Percentiles rank a stretch among this genome's conserved stretches.
These are phyloP conservation scores for Enteromius unitaeniatus DNA, from an alignment of 2,797 vertebrate species.

Conservation along the genomic window DNA sequence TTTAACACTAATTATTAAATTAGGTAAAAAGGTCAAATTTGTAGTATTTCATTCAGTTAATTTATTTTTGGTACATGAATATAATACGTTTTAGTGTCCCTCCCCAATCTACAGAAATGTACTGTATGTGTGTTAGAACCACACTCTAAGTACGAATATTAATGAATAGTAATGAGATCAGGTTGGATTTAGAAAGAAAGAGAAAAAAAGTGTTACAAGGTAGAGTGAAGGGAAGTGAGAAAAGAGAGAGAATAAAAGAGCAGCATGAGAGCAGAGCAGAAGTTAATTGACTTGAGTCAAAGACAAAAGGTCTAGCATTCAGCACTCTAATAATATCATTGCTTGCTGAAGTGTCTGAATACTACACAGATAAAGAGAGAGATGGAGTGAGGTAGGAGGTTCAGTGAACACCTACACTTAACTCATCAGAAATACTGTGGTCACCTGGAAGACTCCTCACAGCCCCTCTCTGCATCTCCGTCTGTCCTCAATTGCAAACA, in stretches of 20 bases:
- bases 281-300: conserved; percentile 40
- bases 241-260: conserved; percentile 17
- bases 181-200: conserved; percentile 18
- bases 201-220: conserved; percentile 10
- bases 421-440: conserved; percentile 18
- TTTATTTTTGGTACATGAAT: not conserved
- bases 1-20: not conserved
- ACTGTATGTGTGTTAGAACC: not conserved
- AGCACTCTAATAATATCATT: conserved; percentile 6
- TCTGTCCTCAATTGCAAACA: conserved; percentile 24
- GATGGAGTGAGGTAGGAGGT: not conserved
- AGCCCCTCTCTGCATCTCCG: not conserved
- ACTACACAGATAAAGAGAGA: conserved; percentile 12
- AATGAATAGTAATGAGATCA: conserved; percentile 29
- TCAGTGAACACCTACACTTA: conserved; percentile 25
- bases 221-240: not conserved
- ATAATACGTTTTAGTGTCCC: not conserved
- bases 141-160: not conserved
- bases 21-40: not conserved
- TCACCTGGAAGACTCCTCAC: conserved; percentile 25
- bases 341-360: conserved; percentile 31
- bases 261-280: conserved; percentile 10
- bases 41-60: not conserved
- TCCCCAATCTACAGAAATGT: not conserved
- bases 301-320: conserved; percentile 36